Evolutionary conservation across 2,888 invertebrate genomes (phyloP).

Genomic region (Hirudinaria manillensis): DNA sequence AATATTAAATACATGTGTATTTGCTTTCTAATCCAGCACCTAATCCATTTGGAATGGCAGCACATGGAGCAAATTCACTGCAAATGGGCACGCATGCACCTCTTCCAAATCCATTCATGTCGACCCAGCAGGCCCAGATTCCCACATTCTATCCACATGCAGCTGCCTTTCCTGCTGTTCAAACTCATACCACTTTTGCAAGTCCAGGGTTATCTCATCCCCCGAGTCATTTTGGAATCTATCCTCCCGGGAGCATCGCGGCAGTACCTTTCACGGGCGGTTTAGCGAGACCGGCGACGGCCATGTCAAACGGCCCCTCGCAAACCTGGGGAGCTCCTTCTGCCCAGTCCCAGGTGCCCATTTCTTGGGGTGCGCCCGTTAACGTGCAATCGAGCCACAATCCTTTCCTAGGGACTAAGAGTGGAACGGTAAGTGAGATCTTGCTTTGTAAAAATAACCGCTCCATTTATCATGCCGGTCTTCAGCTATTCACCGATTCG

Average conservation of each 20-base stretch:
- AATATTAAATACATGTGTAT: too few species aligned
- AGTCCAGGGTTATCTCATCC: not conserved
- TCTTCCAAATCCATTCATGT: constrained; percentile 9
- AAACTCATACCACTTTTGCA: not conserved
- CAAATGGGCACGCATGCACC: not conserved
- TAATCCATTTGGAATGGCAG: not conserved
- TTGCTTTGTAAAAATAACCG: too few species aligned
- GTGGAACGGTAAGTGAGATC: not conserved
- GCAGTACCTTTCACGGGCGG: not conserved
- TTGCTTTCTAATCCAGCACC: not conserved
- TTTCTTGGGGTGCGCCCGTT: not conserved
- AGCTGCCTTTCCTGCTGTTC: not conserved
- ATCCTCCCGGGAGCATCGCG: not conserved
- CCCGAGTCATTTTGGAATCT: constrained; percentile 4
- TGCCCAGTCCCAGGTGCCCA: not conserved
- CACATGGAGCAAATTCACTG: not conserved
- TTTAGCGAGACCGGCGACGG: not conserved
- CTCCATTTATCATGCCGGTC: not conserved
- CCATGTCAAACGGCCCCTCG: not conserved
- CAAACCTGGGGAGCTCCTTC: not conserved
- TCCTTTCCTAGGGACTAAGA: not conserved
- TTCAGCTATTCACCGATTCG: not conserved
- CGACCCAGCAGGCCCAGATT: not conserved
- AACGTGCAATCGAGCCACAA: not conserved
- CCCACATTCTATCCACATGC: not conserved